Evolutionary conservation across 1,140 invertebrate genomes (phyloP), one percentile per base, ranked within the genome.

Genomic region (Pogonomyrmex californicus): DNA sequence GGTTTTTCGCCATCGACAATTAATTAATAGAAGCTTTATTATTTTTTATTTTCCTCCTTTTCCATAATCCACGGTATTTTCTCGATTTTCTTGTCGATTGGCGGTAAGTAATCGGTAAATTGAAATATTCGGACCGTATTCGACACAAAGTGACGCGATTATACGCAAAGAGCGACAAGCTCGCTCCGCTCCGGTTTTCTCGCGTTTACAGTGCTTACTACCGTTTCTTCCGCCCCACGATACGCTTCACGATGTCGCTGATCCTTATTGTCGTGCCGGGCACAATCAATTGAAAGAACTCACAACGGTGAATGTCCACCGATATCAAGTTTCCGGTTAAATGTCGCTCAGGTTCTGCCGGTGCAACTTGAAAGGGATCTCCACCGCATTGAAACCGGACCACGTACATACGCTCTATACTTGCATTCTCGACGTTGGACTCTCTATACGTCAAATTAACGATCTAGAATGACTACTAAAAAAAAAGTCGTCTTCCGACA

Each of bases 281-380:
- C 36, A 88, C 77, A 71, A 90, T 90, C 90, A 85, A 91, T 91
- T 90, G 89, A 91, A 88, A 88, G 89, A 90, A 68, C 79, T 54
- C 68, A 44, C 56, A 44, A 66, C 82, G 78, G 60, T 70, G 90
- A 91, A 90, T 90, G 90, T 91, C 90, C 90, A 91, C 89, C 89
- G 90, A 91, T 91, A 91, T 91, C 90, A 91, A 86, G 87, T 91
- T 90, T 88, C 90, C 90, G 90, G 90, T 88, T 91, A 91, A 90
- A 91, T 71, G 87, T 91, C 89, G 87, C 88, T 86, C 86, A 82
- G 82, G 88, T 86, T 79, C 51, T 75, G 87, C 76, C 89, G 89
- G 83, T 91, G 83, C 73, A 78, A 73, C 83, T 88, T 88, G 86
- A 91, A 91, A 91, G 86, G 73, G 89, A 76, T 62, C 44, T 56